Evolutionary conservation across 2,888 invertebrate genomes (phyloP).

Genomic region (Cryptocheilus praepositus): DNA sequence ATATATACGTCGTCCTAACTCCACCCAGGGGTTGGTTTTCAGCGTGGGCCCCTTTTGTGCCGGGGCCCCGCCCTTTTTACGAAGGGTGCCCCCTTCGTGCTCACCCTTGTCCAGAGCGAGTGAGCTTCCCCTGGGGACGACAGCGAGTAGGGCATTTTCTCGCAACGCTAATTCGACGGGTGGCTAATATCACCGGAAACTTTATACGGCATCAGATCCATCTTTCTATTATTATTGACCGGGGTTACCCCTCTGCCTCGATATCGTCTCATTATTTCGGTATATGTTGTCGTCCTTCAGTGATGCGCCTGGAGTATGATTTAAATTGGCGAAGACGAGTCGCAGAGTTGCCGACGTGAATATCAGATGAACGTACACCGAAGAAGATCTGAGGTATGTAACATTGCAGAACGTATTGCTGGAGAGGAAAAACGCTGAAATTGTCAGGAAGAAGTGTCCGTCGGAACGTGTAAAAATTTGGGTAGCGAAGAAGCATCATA

Average conservation of each 20-base stretch:
- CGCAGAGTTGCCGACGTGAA: too few species aligned
- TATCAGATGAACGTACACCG: too few species aligned
- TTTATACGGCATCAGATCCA: constrained; percentile 58
- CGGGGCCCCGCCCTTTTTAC: constrained; percentile 66
- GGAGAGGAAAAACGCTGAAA: too few species aligned
- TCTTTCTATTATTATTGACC: constrained; percentile 54
- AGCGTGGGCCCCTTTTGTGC: constrained; percentile 60
- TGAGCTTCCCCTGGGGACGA: constrained; percentile 55
- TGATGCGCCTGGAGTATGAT: background rate
- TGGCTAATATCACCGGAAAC: constrained; percentile 59
- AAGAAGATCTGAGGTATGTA: too few species aligned
- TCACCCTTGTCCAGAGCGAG: constrained; percentile 40
- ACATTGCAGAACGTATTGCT: too few species aligned
- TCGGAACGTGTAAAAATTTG: too few species aligned
- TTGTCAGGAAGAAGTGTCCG: too few species aligned
- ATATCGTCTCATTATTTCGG: constrained; percentile 32
- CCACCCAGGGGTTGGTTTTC: constrained; percentile 72
- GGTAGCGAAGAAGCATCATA: too few species aligned
- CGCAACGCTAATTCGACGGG: constrained; percentile 69
- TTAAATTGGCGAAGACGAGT: constrained; percentile 5
- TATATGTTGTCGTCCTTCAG: background rate
- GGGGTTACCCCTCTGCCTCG: constrained; percentile 15
- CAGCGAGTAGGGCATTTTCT: constrained; percentile 63
- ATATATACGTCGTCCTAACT: constrained; percentile 68
- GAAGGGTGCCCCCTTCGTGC: constrained; percentile 51